Conservation (phyloP, 2,888 invertebrate species). For the Lepidocyrtinus sp. region DNA sequence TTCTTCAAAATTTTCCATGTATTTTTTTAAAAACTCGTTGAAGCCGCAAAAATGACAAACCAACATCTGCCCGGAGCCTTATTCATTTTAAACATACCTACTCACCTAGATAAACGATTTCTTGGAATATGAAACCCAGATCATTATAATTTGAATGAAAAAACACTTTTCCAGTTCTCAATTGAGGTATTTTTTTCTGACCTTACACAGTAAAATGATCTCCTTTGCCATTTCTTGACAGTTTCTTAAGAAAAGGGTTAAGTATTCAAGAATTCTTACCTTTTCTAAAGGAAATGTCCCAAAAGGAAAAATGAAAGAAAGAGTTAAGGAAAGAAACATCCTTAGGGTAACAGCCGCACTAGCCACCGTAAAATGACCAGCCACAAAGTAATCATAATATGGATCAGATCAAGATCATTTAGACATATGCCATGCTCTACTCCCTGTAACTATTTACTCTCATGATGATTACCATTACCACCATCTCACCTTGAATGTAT, state of each 20-base stretch:
- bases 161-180: not conserved
- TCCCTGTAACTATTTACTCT: not conserved
- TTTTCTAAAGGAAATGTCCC: not conserved
- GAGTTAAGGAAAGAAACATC: not conserved
- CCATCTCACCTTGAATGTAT: not conserved
- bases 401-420: not conserved
- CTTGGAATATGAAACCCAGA: not conserved
- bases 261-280: not conserved
- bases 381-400: not conserved
- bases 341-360: not conserved
- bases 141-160: not conserved
- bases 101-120: not conserved
- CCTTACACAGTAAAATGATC: not conserved
- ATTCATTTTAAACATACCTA: too few species aligned
- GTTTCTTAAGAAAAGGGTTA: not conserved
- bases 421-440: not conserved
- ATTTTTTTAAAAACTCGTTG: not conserved
- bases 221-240: not conserved
- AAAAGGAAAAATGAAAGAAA: not conserved
- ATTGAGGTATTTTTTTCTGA: not conserved
- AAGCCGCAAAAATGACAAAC: not conserved
- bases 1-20: not conserved
- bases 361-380: not conserved
- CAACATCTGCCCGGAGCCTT: slow-evolving; percentile 26
- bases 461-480: not conserved